A percentile compares a stretch with the other conserved stretches of the same genome.
Evolutionary conservation across 92 coral and sea anemone genomes (phyloP).

Genomic region (Phymanthus crucifer): DNA sequence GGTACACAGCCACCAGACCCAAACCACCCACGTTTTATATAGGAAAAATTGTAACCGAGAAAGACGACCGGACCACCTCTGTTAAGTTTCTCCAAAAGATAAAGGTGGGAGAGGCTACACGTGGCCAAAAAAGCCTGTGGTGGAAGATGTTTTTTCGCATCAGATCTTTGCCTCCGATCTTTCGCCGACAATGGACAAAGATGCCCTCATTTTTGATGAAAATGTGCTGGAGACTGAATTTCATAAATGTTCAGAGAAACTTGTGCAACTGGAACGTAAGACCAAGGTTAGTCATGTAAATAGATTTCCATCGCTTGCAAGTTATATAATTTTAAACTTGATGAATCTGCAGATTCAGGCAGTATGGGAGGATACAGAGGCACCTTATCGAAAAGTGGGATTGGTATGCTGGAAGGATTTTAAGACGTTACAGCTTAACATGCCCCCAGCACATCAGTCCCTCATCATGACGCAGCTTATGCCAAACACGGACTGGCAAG

Average conservation of each 20-base stretch:
- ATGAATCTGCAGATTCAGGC: conserved; percentile 14
- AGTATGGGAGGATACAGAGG: conserved; percentile 9
- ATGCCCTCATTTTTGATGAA: not conserved
- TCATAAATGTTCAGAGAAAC: conserved; percentile 9
- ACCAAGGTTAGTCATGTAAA: conserved; percentile 7
- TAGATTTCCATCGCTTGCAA: not conserved
- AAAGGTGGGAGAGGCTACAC: conserved; percentile 11
- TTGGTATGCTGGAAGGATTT: conserved; percentile 29
- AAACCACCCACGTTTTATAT: conserved; percentile 1
- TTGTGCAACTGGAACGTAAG: conserved; percentile 16
- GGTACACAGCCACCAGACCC: conserved; percentile 12
- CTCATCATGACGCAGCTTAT: conserved; percentile 13
- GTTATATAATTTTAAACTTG: not conserved
- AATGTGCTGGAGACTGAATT: not conserved
- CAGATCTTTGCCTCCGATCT: conserved; percentile 2
- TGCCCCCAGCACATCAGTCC: conserved; percentile 20
- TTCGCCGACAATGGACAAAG: not conserved
- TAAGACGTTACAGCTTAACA: conserved; percentile 20
- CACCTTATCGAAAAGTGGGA: conserved; percentile 24
- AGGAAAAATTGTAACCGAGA: not conserved
- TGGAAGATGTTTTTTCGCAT: not conserved
- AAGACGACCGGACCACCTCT: not conserved
- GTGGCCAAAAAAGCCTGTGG: conserved; percentile 15
- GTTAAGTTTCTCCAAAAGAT: conserved; percentile 15
- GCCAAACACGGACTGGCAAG: conserved; percentile 17